A percentile compares a stretch with the other conserved stretches of the same genome.
phyloP scores from a whole-genome alignment of 2,113 vertebrate species.

The Anoura caudifer region DNA sequence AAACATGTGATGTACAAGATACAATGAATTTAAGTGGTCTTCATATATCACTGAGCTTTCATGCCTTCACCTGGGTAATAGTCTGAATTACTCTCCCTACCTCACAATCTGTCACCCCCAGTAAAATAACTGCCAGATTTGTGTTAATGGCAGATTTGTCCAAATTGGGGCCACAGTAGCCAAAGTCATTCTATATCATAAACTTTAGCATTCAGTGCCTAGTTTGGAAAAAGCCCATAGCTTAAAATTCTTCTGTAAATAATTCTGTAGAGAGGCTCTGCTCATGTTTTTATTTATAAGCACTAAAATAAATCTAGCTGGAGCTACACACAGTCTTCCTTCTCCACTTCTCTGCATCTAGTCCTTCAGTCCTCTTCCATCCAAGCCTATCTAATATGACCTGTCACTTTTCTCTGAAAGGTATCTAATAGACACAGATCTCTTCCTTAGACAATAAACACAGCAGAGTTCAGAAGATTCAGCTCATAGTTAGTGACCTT shows the following conservation, averaged over 20 bases:
- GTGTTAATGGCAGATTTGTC: conserved; percentile 87
- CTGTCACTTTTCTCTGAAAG: conserved; percentile 54
- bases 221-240: conserved; percentile 45
- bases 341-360: conserved; percentile 28
- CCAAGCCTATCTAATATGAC: conserved; percentile 5
- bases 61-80: conserved; percentile 93
- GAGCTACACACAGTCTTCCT: not conserved
- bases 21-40: conserved; percentile 92
- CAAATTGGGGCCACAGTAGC: conserved; percentile 83
- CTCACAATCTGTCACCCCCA: conserved; percentile 90
- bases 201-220: conserved; percentile 82
- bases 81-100: conserved; percentile 91
- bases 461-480: conserved; percentile 47
- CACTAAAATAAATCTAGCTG: conserved; percentile 63
- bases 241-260: conserved; percentile 80
- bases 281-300: conserved; percentile 82
- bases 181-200: conserved; percentile 83
- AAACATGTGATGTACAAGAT: conserved; percentile 94
- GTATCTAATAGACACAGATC: conserved; percentile 16
- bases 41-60: conserved; percentile 93
- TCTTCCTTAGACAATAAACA: conserved; percentile 25
- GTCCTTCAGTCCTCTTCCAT: not conserved
- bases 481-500: conserved; percentile 41
- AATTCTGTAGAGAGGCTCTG: conserved; percentile 55
- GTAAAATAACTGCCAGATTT: conserved; percentile 87